phyloP scores from a whole-genome alignment of 2,888 invertebrate genomes.

The Nipponacmea schrenckii region DNA sequence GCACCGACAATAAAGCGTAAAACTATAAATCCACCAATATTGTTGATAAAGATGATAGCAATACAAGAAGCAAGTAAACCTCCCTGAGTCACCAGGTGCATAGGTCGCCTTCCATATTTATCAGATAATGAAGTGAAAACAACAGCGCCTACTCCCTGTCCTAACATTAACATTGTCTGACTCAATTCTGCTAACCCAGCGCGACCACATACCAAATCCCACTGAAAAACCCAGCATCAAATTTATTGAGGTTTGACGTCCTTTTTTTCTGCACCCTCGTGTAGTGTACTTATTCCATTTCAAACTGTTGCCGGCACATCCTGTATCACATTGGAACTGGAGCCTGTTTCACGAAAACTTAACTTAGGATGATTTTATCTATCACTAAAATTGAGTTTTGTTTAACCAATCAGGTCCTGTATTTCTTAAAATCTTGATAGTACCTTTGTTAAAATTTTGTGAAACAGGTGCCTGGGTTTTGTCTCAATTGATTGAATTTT shows the following conservation, averaged over 20 bases:
- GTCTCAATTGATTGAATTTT: not conserved
- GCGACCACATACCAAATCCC: slow-evolving; percentile 48
- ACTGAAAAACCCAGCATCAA: slow-evolving; percentile 31
- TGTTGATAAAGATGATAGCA: slow-evolving; percentile 35
- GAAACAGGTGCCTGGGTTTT: no score
- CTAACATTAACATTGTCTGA: slow-evolving; percentile 46
- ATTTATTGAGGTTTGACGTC: no score
- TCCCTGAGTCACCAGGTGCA: slow-evolving; percentile 35
- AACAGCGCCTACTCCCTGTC: slow-evolving; percentile 46
- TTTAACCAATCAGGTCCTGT: no score
- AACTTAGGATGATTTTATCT: no score
- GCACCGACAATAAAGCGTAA: slow-evolving; percentile 40
- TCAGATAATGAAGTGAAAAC: slow-evolving; percentile 47
- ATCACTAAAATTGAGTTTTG: no score
- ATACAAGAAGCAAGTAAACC: slow-evolving; percentile 28
- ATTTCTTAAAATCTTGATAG: no score
- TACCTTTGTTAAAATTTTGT: no score
- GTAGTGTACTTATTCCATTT: no score
- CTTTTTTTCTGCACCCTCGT: no score
- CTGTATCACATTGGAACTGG: no score
- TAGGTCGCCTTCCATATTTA: slow-evolving; percentile 45
- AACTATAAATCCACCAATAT: slow-evolving; percentile 37
- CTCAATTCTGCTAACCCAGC: slow-evolving; percentile 43
- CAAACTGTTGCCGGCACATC: no score
- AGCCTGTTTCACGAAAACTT: no score